Base-by-base conservation (phyloP, 2,113 vertebrate species). In the Progne subis region DNA sequence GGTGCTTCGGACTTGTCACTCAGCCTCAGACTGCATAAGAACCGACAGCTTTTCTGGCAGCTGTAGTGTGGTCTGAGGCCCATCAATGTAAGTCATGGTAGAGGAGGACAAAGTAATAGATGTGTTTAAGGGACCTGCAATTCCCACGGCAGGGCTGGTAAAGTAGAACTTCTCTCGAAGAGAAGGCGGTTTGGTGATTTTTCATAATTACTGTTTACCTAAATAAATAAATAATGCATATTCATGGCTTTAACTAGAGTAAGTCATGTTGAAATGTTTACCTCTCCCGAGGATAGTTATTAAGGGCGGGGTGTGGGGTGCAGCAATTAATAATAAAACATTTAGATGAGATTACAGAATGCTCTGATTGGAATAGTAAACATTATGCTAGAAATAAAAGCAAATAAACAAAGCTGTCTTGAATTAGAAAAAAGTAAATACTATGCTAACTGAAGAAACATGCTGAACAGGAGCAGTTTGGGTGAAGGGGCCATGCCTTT, bases 151-250 rank as follows among this genome's bases (percentile, higher is more conserved):
- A 90, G 87, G 70, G 68, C 50, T 69, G 68, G 50, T 60, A 52
- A 69, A 95, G 59, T 56, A 86, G 57, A 74, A 72, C 53, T 93
- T 2, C 0, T 90, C 94, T 92, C 71, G 59, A 86, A 93, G 82
- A 69, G 75, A 85, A 88, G 68, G 81, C 18, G 0, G 60, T 82
- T 29, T 77, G 47, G 47, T 86, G 88, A 71, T 92, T 88, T 90
- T 94, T 93, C 75, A 92, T 94, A 91, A 93, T 86, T 92, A 79
- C 84, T 94, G 81, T 94, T 96, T 94, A 91, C 77, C 89, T 87
- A 96, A 88, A 94, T 95, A 96, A 96, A 96, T 88, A 95, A 96
- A 96, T 87, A 95, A 82, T 89, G 56, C 94, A 93, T 97, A 96
- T 91, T 93, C 88, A 95, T 96, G 68, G 55, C 25, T 90, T 93